Evolutionary conservation across 2,888 invertebrate genomes (phyloP).

Genomic region (Exephanes ischioxanthus): DNA sequence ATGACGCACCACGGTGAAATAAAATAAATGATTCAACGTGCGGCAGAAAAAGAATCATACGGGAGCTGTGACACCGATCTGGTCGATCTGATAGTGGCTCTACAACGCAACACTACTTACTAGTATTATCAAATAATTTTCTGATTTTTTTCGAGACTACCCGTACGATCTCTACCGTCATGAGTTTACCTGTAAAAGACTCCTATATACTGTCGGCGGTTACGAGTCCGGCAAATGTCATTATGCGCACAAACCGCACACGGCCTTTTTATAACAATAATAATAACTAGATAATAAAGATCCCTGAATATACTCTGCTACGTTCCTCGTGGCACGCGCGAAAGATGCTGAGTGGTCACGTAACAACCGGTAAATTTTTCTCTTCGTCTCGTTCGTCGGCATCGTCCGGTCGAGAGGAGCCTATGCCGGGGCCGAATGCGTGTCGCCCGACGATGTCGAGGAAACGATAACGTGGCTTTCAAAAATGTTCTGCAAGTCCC

Average conservation of each 20-base stretch:
- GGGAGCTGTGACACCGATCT: constrained; percentile 18
- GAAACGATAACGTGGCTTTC: constrained; percentile 32
- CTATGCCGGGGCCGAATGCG: constrained; percentile 13
- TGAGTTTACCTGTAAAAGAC: constrained; percentile 45
- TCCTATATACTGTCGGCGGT: constrained; percentile 40
- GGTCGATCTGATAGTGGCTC: constrained; percentile 28
- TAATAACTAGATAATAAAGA: constrained; percentile 83
- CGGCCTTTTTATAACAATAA: constrained; percentile 66
- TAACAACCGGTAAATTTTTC: constrained; percentile 74
- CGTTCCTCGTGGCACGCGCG: constrained; percentile 77
- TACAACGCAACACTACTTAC: background rate
- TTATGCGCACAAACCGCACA: constrained; percentile 62
- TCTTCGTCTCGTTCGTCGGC: constrained; percentile 1
- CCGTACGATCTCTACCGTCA: constrained; percentile 39
- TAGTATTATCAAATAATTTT: constrained; percentile 21
- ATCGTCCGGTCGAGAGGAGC: background rate
- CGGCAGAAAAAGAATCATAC: constrained; percentile 13
- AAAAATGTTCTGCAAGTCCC: constrained; percentile 71
- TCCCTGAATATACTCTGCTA: constrained; percentile 81
- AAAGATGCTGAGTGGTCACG: constrained; percentile 73
- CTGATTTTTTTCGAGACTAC: constrained; percentile 34
- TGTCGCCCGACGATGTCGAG: constrained; percentile 42
- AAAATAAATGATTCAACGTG: constrained; percentile 31
- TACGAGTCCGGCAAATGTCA: constrained; percentile 28
- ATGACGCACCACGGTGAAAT: constrained; percentile 21